Percentiles rank a stretch among this genome's conserved stretches.
phyloP scores from a whole-genome alignment of 2,113 vertebrate species.

The Meleagris gallopavo region DNA sequence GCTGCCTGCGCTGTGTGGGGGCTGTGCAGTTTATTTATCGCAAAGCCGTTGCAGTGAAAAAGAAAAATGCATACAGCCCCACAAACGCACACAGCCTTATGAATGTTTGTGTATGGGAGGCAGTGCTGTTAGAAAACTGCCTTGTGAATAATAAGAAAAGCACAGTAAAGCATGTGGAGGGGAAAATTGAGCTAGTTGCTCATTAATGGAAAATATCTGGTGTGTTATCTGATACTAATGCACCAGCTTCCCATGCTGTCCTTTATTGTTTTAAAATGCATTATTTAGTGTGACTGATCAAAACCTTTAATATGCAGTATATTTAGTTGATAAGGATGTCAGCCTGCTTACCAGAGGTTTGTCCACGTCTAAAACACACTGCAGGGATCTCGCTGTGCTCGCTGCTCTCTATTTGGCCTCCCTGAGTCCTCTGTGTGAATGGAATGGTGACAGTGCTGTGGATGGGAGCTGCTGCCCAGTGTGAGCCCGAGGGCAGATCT shows the following conservation, averaged over 20 bases:
- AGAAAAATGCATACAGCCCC: neutral
- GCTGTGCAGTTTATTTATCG: neutral
- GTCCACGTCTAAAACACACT: neutral
- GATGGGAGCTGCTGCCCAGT: neutral
- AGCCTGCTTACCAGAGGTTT: neutral
- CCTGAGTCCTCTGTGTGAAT: neutral
- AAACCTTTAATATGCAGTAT: neutral
- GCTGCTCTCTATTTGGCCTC: rapidly evolving
- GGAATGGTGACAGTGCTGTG: neutral
- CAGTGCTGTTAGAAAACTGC: neutral
- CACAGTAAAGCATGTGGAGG: too few species aligned
- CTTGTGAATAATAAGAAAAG: neutral
- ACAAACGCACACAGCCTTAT: neutral
- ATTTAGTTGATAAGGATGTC: neutral
- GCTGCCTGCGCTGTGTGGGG: neutral
- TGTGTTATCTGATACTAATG: neutral
- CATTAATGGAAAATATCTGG: neutral
- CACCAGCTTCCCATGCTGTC: neutral
- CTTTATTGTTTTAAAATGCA: neutral
- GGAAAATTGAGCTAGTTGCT: neutral
- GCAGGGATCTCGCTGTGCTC: rapidly evolving
- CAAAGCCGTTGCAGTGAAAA: neutral
- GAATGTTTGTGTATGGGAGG: neutral
- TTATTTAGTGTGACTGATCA: neutral
- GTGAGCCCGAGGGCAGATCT: neutral